These are phyloP conservation scores for Carollia perspicillata DNA, from an alignment of 2,113 vertebrate species.

Conservation along the genomic window DNA sequence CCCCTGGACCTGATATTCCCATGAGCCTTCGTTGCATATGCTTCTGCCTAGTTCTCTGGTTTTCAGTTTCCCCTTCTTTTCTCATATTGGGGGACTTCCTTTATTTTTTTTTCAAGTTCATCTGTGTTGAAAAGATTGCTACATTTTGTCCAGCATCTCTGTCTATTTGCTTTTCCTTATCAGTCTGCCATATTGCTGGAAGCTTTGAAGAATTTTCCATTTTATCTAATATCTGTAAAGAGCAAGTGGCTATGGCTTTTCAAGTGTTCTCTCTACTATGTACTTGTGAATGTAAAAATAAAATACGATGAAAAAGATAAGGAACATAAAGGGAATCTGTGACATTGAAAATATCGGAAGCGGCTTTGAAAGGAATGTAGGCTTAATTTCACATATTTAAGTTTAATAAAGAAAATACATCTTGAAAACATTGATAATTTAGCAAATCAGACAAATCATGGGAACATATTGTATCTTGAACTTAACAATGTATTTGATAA, in stretches of 20 bases:
- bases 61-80: constrained; percentile 26
- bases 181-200: constrained; percentile 29
- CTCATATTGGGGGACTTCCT: background rate
- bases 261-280: constrained; percentile 18
- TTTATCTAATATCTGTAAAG: constrained; percentile 57
- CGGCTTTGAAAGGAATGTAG: background rate
- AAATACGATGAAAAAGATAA: constrained; percentile 19
- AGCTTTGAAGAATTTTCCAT: constrained; percentile 31
- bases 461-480: background rate
- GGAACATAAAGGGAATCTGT: background rate
- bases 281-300: constrained; percentile 42
- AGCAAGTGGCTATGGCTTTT: background rate
- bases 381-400: constrained; percentile 28
- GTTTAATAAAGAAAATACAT: constrained; percentile 48
- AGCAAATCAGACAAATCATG: background rate
- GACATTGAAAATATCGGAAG: constrained; percentile 32
- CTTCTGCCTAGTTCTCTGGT: background rate
- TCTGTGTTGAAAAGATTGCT: background rate
- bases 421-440: constrained; percentile 20
- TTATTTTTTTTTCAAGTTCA: constrained; percentile 35
- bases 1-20: background rate
- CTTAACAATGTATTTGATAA: background rate
- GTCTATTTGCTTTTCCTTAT: constrained; percentile 49
- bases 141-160: constrained; percentile 28
- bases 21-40: background rate